Evolutionary conservation across 2,797 vertebrate species (phyloP), one percentile per base, ranked within the genome.

Genomic region (Hyperoplus immaculatus): DNA sequence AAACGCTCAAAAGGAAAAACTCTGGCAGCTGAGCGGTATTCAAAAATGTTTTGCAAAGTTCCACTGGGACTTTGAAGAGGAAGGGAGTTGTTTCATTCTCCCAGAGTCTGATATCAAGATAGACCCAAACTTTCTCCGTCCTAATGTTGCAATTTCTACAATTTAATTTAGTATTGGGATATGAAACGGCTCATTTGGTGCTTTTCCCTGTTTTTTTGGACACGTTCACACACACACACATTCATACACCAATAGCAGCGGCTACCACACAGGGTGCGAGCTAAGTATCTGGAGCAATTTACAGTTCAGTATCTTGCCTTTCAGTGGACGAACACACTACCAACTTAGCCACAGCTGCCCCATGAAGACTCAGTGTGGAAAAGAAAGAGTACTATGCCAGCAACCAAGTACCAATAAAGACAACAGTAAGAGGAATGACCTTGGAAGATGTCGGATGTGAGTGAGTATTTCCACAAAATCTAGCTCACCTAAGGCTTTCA

Each of bases 1-100:
- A 85, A 75, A 75, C 59, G 59, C 62, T 57, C 43, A 54, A 56
- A 51, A 77, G 72, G 70, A 82, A 81, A 78, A 81, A 71, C 54
- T 67, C 56, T 80, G 72, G 61, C 4, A 8, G n/a, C 53, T 11
- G 63, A 74, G 71, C 61, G 60, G 72, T 29, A 43, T 79, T 81
- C 10, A n/a, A 62, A 89, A 73, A 66, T 61, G 55, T 51, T 73
- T 42, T 42, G 43, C 51, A 60, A 42, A 46, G 67, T 69, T 77
- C 77, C 72, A 57, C 50, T 65, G 69, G 58, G 69, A 59, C 53
- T 72, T 46, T 14, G 29, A 21, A 57, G 38, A 72, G 60, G 51
- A 42, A 78, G 42, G 56, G 29, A 70, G 57, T 69, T 42, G 13
- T 11, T 73, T 72, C 18, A 46, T 41, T 63, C 39, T 64, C 14